Conservation (phyloP, 1,140 invertebrate genomes). For the Nomia melanderi region DNA sequence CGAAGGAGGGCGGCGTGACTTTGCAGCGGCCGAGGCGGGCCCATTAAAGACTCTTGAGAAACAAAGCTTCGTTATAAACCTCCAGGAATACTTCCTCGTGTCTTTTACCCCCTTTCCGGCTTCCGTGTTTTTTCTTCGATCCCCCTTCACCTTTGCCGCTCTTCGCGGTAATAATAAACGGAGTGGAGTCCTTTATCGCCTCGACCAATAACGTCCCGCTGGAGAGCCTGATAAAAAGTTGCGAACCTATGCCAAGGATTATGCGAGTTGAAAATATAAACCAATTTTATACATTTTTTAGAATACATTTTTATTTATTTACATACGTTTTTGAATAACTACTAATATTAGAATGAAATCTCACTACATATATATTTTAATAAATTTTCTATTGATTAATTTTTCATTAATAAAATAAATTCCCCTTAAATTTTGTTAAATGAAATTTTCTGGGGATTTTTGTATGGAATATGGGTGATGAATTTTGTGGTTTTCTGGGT, state of each 20-base stretch:
- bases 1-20: conserved; percentile 61
- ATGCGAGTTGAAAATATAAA: too few relatives aligned
- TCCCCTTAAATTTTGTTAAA: too few relatives aligned
- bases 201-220: conserved; percentile 59
- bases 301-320: too few relatives aligned
- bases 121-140: background rate
- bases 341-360: too few relatives aligned
- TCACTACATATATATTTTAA: too few relatives aligned
- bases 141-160: background rate
- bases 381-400: too few relatives aligned
- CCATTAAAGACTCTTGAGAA: conserved; percentile 72
- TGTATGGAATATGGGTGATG: too few relatives aligned
- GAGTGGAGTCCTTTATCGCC: conserved; percentile 47
- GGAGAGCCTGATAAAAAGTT: conserved; percentile 27
- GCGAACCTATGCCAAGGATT: conserved; percentile 21
- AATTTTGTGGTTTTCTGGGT: too few relatives aligned
- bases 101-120: background rate
- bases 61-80: conserved; percentile 74
- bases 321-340: too few relatives aligned
- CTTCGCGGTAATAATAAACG: conserved; percentile 62
- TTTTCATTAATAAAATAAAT: too few relatives aligned
- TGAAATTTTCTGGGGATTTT: too few relatives aligned
- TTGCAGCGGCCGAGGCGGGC: conserved; percentile 59
- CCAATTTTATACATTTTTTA: too few relatives aligned
- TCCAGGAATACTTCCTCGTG: conserved; percentile 37